Percentiles rank a stretch among this genome's conserved stretches.
These are phyloP conservation scores for Phyllostomus hastatus DNA, from an alignment of 2,113 vertebrate species.

Conservation along the genomic window DNA sequence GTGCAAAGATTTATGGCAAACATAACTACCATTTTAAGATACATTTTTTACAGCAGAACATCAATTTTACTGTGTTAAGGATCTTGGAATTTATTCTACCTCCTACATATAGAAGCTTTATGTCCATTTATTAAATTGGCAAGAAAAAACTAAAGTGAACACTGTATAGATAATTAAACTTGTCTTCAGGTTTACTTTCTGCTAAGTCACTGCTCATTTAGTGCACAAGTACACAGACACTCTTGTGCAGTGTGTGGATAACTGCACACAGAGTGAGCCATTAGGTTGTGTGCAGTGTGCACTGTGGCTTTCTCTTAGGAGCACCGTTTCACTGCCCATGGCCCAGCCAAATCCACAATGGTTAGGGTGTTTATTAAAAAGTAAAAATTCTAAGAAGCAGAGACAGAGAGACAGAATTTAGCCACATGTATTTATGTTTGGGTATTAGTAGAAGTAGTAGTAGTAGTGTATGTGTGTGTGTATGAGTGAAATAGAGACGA, in stretches of 20 bases:
- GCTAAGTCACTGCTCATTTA: background rate
- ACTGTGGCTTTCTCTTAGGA: background rate
- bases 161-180: background rate
- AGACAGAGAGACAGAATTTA: background rate
- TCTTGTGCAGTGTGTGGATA: background rate
- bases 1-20: background rate
- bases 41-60: background rate
- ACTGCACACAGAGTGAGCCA: background rate
- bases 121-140: background rate
- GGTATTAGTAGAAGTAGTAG: too few relatives aligned
- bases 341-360: background rate
- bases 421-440: background rate
- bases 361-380: background rate
- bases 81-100: background rate
- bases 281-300: background rate
- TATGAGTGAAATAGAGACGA: background rate
- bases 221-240: background rate
- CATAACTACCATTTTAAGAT: background rate
- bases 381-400: background rate
- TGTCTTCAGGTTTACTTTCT: background rate
- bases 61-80: background rate
- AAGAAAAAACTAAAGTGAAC: background rate
- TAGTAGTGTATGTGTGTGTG: background rate
- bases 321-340: accelerated
- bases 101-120: background rate